Conservation (phyloP, 2,888 invertebrate genomes). For the Torymus tubicola region DNA sequence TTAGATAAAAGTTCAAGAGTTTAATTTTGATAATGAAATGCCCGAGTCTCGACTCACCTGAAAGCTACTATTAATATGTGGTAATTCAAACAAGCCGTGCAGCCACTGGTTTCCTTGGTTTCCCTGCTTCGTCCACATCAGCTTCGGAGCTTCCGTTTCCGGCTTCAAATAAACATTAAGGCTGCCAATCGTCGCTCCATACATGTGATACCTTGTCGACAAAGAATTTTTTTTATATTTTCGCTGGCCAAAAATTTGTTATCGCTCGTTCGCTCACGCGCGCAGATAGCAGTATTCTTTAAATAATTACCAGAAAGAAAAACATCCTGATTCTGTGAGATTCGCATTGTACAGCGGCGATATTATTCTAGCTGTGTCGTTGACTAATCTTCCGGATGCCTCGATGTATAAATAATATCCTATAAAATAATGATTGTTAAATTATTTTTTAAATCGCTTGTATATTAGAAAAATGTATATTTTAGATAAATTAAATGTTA, state of each 20-base stretch:
- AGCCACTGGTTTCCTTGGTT: constrained; percentile 86
- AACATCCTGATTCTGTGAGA: constrained; percentile 75
- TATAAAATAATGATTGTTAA: constrained; percentile 63
- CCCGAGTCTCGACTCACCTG: constrained; percentile 65
- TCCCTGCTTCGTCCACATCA: constrained; percentile 82
- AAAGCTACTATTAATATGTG: constrained; percentile 70
- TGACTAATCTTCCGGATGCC: constrained; percentile 80
- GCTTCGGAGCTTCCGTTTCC: constrained; percentile 74
- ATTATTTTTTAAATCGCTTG: too few relatives aligned
- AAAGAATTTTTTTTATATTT: neutral
- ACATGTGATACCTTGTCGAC: constrained; percentile 85
- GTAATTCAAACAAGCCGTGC: constrained; percentile 77
- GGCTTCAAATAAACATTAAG: constrained; percentile 79
- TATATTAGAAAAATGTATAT: too few relatives aligned
- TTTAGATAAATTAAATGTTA: too few relatives aligned
- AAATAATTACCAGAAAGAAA: constrained; percentile 76
- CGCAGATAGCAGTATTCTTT: too few relatives aligned
- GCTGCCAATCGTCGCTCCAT: constrained; percentile 80
- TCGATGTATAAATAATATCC: constrained; percentile 92
- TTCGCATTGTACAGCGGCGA: constrained; percentile 83
- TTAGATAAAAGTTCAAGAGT: too few relatives aligned
- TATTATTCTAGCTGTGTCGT: constrained; percentile 84
- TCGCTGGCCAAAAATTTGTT: too few relatives aligned
- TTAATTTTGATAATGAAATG: too few relatives aligned
- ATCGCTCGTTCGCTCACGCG: too few relatives aligned